These are phyloP conservation scores for Neofelis nebulosa DNA, from an alignment of 2,113 vertebrate species.

Conservation along the genomic window DNA sequence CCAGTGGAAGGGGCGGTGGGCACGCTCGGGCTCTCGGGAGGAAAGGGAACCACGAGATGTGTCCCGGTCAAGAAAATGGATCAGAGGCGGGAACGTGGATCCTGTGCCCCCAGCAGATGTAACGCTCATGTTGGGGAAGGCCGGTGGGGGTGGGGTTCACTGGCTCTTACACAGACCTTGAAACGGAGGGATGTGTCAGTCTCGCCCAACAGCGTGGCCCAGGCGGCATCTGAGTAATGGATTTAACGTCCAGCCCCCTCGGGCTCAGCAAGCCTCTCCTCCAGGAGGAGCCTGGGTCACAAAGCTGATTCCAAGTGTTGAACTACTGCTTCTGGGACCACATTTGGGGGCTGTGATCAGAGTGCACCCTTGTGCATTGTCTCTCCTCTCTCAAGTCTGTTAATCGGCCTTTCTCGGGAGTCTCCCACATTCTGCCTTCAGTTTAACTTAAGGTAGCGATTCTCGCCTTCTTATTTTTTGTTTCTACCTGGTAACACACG, in stretches of 20 bases:
- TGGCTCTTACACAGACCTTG: background rate
- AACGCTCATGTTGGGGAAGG: background rate
- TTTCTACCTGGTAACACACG: background rate
- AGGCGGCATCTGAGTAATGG: background rate
- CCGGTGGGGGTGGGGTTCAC: background rate
- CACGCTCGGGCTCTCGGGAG: rapidly evolving
- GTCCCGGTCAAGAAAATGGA: background rate
- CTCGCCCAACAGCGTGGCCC: background rate
- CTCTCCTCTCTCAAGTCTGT: background rate
- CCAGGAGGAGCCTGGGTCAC: background rate
- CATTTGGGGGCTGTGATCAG: too few relatives aligned
- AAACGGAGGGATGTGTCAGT: background rate
- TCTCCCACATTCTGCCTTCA: background rate
- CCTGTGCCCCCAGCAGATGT: background rate
- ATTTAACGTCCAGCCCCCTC: too few relatives aligned
- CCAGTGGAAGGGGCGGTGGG: rapidly evolving
- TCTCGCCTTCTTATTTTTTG: background rate
- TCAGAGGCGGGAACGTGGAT: too few relatives aligned
- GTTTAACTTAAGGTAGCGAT: background rate
- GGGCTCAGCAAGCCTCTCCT: background rate
- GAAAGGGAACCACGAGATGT: background rate
- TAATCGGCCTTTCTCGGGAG: background rate
- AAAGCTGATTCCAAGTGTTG: background rate
- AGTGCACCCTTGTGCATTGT: background rate
- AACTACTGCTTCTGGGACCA: background rate